phyloP scores from a whole-genome alignment of 2,113 vertebrate genomes.

The Beaufortia kweichowensis region DNA sequence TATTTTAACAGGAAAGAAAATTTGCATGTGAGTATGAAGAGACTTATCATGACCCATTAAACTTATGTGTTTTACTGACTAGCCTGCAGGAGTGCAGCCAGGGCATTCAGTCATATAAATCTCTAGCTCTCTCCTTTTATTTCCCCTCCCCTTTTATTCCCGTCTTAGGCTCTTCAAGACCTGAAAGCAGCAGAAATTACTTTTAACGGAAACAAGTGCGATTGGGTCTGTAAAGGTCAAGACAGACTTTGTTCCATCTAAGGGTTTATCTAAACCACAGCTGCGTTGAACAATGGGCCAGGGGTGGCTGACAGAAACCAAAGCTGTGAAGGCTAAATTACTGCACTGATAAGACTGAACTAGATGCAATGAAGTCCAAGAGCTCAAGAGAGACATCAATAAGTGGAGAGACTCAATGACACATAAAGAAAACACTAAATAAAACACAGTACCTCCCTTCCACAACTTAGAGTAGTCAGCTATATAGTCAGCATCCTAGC shows the following conservation, averaged over 20 bases:
- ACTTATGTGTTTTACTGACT: conserved; percentile 61
- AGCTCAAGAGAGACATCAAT: conserved; percentile 70
- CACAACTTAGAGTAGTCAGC: not conserved
- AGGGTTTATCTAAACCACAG: conserved; percentile 97
- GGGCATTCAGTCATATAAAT: conserved; percentile 83
- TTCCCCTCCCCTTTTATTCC: conserved; percentile 73
- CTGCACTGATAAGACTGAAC: conserved; percentile 89
- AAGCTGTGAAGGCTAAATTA: conserved; percentile 90
- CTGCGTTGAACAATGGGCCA: conserved; percentile 88
- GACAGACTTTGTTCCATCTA: conserved; percentile 93
- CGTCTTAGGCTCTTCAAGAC: conserved; percentile 71
- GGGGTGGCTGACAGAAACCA: conserved; percentile 92
- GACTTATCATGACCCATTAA: conserved; percentile 48
- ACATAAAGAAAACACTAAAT: not conserved
- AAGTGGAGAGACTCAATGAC: not conserved
- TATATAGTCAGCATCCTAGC: not conserved
- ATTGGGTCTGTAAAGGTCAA: conserved; percentile 95
- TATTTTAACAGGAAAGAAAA: not conserved
- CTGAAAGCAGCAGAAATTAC: conserved; percentile 82
- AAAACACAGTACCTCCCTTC: conserved; percentile 3
- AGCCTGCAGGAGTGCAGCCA: conserved; percentile 75
- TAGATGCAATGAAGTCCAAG: conserved; percentile 83
- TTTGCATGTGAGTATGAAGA: conserved; percentile 10
- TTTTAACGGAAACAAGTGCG: conserved; percentile 81
- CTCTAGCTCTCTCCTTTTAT: conserved; percentile 76